Conservation (phyloP, 2,113 vertebrate genomes). For the Progne subis region DNA sequence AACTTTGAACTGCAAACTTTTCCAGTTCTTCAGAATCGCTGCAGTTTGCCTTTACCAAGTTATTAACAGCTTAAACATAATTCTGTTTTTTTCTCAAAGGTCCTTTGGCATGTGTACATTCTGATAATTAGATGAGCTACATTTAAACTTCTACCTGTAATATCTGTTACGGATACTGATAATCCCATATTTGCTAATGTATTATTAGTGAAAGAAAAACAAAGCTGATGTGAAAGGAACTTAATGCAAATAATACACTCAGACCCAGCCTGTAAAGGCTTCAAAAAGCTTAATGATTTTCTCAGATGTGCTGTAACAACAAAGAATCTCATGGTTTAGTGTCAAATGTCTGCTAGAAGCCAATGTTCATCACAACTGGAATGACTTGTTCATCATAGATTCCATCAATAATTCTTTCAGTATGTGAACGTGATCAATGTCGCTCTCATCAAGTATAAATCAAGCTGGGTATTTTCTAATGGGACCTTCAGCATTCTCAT, state of each 20-base stretch:
- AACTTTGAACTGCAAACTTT: background rate
- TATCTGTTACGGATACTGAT: background rate
- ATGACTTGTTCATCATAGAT: slow-evolving; percentile 53
- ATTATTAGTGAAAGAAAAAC: background rate
- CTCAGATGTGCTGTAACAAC: slow-evolving; percentile 60
- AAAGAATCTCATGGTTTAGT: slow-evolving; percentile 56
- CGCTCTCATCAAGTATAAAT: background rate
- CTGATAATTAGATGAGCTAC: background rate
- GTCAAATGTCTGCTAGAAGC: slow-evolving; percentile 51
- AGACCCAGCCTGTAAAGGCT: background rate
- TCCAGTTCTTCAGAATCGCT: background rate
- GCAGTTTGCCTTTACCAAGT: background rate
- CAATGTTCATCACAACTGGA: slow-evolving; percentile 34
- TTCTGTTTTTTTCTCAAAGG: background rate
- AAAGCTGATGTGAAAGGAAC: background rate
- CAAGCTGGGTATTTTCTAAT: slow-evolving; percentile 22
- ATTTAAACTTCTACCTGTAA: background rate
- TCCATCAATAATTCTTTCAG: slow-evolving; percentile 60
- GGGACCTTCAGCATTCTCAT: background rate
- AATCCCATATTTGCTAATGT: background rate
- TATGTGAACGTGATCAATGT: slow-evolving; percentile 40
- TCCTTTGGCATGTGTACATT: background rate
- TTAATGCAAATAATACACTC: slow-evolving; percentile 2
- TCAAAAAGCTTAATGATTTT: slow-evolving; percentile 55
- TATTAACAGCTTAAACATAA: background rate